Conservation (phyloP, 2,888 invertebrate species). For the Zootermopsis nevadensis region DNA sequence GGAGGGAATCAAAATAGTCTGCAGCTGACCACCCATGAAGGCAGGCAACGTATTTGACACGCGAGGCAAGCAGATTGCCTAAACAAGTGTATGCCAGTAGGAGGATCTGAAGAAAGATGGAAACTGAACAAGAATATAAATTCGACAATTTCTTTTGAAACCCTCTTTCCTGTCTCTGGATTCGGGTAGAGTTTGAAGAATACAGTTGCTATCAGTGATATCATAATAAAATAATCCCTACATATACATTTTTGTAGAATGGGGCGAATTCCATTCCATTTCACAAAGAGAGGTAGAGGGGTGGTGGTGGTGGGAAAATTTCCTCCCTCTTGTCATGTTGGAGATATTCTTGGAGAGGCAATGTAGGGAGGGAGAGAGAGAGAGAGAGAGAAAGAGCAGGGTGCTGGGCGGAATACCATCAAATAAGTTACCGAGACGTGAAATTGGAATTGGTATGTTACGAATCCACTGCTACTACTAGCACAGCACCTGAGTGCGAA, state of each 20-base stretch:
- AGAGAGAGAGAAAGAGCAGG: not conserved
- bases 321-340: slow-evolving; percentile 5
- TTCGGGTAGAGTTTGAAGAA: not conserved
- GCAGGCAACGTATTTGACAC: slow-evolving; percentile 4
- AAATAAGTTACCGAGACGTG: slow-evolving; percentile 49
- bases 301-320: not conserved
- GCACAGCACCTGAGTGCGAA: slow-evolving; percentile 33
- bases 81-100: not conserved
- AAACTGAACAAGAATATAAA: not conserved
- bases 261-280: not conserved
- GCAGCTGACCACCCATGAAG: slow-evolving; percentile 12
- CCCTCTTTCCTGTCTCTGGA: not conserved
- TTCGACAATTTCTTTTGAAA: not conserved
- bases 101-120: not conserved
- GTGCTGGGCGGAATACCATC: slow-evolving; percentile 36
- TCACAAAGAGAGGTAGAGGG: not conserved
- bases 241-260: not conserved
- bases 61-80: slow-evolving; percentile 26
- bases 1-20: not conserved
- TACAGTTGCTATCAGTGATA: slow-evolving; percentile 7
- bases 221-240: slow-evolving; percentile 13
- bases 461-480: slow-evolving; percentile 28
- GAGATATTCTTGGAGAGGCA: not conserved
- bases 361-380: not conserved
- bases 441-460: slow-evolving; percentile 48